phyloP scores from a whole-genome alignment of 2,113 vertebrate genomes.

The Megaceryle torquata region DNA sequence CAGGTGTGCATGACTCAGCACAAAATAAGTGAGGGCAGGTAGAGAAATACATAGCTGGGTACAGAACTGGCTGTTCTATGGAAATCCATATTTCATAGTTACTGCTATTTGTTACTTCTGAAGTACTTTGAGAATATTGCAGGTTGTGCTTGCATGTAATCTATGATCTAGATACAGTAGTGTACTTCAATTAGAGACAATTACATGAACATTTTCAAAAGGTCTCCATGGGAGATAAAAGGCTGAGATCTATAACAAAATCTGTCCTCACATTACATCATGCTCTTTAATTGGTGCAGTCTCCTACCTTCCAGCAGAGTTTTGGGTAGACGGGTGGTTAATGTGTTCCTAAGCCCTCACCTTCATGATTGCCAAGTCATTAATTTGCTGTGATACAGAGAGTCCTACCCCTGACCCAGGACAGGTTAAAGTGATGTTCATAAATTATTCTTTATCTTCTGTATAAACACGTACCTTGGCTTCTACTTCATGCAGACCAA shows the following conservation, averaged over 20 bases:
- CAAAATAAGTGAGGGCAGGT: background rate
- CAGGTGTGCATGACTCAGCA: background rate
- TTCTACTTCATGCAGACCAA: background rate
- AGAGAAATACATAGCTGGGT: background rate
- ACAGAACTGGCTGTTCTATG: background rate
- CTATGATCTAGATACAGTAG: background rate
- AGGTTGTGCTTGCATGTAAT: background rate
- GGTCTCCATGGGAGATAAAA: background rate
- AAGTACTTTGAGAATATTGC: background rate
- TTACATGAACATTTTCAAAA: background rate
- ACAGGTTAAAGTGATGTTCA: background rate
- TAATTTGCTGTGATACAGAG: background rate
- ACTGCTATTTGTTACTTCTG: background rate
- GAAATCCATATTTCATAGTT: background rate
- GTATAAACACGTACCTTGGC: background rate
- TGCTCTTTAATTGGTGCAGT: background rate
- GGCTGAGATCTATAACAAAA: background rate
- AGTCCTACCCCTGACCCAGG: background rate
- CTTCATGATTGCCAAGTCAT: background rate
- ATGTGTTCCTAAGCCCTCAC: background rate
- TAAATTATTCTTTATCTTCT: background rate
- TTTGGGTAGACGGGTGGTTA: background rate
- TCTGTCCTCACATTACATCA: background rate
- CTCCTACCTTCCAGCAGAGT: background rate
- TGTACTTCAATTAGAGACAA: background rate